Evolutionary conservation across 2,888 invertebrate genomes (phyloP).

Genomic region (Drosophila mettleri): DNA sequence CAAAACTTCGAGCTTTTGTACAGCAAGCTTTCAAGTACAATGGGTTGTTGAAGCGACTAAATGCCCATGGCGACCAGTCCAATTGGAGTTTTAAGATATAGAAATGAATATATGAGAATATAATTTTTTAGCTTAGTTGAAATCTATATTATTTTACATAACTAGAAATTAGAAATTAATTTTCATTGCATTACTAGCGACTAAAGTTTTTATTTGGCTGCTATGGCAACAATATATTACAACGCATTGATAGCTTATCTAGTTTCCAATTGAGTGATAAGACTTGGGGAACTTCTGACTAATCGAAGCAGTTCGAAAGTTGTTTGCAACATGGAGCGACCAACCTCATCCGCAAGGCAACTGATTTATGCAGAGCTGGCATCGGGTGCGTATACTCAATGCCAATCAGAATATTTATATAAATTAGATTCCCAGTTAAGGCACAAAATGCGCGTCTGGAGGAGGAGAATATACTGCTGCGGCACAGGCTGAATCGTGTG

Average conservation of each 20-base stretch:
- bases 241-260: constrained; percentile 43
- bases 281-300: constrained; percentile 30
- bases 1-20: constrained; percentile 5
- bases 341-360: constrained; percentile 54
- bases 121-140: no score
- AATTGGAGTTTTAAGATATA: neutral
- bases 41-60: neutral
- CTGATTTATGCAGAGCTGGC: constrained; percentile 69
- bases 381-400: constrained; percentile 61
- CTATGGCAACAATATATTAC: constrained; percentile 25
- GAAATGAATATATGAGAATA: neutral
- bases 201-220: neutral
- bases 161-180: no score
- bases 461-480: constrained; percentile 79
- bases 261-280: constrained; percentile 26
- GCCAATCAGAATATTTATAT: neutral
- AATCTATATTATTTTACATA: neutral
- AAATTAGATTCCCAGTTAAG: constrained; percentile 49
- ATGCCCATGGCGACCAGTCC: neutral
- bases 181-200: neutral
- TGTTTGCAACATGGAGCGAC: constrained; percentile 54
- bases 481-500: constrained; percentile 67
- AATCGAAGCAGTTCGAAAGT: constrained; percentile 29
- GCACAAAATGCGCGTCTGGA: constrained; percentile 70
- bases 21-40: neutral